These are phyloP conservation scores for Numida meleagris DNA, from an alignment of 2,113 vertebrate species.

Conservation along the genomic window DNA sequence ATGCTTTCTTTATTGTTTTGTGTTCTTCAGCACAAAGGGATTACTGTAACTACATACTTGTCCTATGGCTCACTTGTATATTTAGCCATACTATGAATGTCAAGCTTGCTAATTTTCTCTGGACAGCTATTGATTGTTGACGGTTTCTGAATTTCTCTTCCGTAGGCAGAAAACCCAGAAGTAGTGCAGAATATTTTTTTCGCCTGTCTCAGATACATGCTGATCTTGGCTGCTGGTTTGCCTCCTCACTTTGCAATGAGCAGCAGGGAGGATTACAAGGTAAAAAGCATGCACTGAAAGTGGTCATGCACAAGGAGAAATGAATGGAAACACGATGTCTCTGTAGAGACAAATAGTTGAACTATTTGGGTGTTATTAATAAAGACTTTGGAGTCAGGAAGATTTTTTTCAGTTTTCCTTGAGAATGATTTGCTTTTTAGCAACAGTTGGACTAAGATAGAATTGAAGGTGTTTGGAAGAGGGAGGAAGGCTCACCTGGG, in stretches of 20 bases:
- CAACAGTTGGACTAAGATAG: background rate
- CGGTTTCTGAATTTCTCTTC: background rate
- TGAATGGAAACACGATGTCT: accelerated
- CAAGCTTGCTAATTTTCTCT: background rate
- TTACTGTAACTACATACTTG: background rate
- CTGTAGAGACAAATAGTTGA: background rate
- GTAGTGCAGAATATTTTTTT: accelerated
- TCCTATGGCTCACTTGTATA: background rate
- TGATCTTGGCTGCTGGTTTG: constrained; percentile 76
- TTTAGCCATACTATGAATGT: accelerated
- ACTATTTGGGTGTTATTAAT: background rate
- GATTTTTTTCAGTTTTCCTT: background rate
- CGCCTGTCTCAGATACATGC: background rate
- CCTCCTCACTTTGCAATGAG: constrained; percentile 86
- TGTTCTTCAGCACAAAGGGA: background rate
- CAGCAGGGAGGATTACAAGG: constrained; percentile 85
- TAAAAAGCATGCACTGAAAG: background rate
- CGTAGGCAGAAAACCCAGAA: accelerated
- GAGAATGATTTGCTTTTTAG: background rate
- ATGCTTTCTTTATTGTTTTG: background rate
- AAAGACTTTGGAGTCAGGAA: accelerated
- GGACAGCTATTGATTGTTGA: background rate
- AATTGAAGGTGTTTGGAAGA: background rate
- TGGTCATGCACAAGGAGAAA: accelerated
- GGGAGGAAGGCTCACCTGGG: background rate